Conservation (phyloP, 2,888 invertebrate genomes). For the Mimumesa dahlbomi region DNA sequence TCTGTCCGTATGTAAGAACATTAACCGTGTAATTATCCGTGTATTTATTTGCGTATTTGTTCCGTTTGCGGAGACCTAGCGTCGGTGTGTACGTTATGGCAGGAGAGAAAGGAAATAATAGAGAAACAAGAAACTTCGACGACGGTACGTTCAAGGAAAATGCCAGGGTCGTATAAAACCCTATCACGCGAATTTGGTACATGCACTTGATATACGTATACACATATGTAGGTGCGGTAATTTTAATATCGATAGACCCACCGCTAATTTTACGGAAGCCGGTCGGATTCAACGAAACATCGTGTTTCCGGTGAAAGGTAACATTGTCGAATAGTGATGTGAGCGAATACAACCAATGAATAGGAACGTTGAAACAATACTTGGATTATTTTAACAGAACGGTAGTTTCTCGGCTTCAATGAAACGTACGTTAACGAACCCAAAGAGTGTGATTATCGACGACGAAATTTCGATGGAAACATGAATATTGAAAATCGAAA, state of each 20-base stretch:
- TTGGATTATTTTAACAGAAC: not conserved
- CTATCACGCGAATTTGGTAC: constrained; percentile 18
- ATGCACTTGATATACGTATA: not conserved
- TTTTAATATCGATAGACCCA: too few relatives aligned
- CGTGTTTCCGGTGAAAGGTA: not conserved
- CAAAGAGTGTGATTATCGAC: too few relatives aligned
- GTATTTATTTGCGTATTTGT: constrained; percentile 51
- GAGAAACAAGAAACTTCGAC: not conserved
- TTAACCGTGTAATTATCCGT: constrained; percentile 41
- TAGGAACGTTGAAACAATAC: constrained; percentile 21
- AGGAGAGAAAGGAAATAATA: not conserved
- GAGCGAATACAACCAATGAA: not conserved
- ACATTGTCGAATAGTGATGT: constrained; percentile 4
- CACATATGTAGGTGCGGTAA: not conserved
- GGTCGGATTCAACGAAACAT: too few relatives aligned
- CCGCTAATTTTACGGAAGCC: too few relatives aligned
- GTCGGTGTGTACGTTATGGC: not conserved
- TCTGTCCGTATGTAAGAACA: constrained; percentile 36
- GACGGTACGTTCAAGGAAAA: constrained; percentile 5
- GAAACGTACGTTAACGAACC: too few relatives aligned
- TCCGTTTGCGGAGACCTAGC: constrained; percentile 14
- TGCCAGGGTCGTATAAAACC: constrained; percentile 1
- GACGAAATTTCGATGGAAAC: too few relatives aligned
- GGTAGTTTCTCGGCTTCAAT: too few relatives aligned
- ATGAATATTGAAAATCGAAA: too few relatives aligned